These are phyloP conservation scores for Rattus norvegicus DNA, from an alignment of 2,113 vertebrate species.

Conservation along the genomic window GRCr8 NC_086036.1:80413501-80414000, in stretches of 20 bases:
- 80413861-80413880: neutral
- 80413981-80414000: neutral
- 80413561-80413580: too few relatives aligned
- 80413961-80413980: too few relatives aligned
- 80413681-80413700: neutral
- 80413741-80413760: slow-evolving; percentile 34
- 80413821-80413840: neutral
- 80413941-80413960: neutral
- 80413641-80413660: neutral
- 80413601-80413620: accelerated
- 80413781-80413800: neutral
- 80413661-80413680: neutral
- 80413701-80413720: neutral
- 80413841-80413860: neutral
- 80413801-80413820: neutral
- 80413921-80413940: slow-evolving; percentile 30
- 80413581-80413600: neutral
- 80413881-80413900: neutral
- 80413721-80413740: neutral
- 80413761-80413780: neutral
- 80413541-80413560: neutral
- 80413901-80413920: neutral
- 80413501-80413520: neutral
- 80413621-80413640: neutral
- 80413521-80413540: neutral